Evolutionary conservation across 2,113 vertebrate species (phyloP).

Genomic region (Seriola aureovittata): DNA sequence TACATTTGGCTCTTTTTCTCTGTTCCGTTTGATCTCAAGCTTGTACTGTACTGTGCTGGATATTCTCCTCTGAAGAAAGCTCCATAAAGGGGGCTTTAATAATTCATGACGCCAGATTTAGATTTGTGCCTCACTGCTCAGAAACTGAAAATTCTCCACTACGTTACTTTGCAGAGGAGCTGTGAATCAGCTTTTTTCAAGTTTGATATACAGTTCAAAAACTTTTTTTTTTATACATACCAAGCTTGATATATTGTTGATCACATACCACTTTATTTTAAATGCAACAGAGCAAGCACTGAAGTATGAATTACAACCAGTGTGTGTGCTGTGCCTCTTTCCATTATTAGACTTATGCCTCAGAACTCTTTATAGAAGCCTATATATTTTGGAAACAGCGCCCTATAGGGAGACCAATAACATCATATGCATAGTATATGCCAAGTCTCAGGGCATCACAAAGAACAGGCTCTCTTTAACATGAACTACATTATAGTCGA

Average conservation of each 20-base stretch:
- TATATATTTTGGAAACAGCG: constrained; percentile 43
- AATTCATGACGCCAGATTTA: constrained; percentile 85
- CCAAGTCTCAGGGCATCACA: constrained; percentile 23
- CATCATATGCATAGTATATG: background rate
- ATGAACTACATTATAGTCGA: constrained; percentile 25
- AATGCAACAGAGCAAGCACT: constrained; percentile 42
- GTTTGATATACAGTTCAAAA: constrained; percentile 66
- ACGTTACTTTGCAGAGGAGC: constrained; percentile 75
- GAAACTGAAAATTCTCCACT: constrained; percentile 78
- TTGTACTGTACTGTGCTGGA: constrained; percentile 74
- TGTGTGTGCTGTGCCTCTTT: constrained; percentile 32
- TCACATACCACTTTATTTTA: constrained; percentile 49
- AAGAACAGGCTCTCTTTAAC: constrained; percentile 1
- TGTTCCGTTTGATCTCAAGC: constrained; percentile 79
- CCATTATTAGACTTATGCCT: constrained; percentile 45
- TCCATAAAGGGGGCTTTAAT: constrained; percentile 84
- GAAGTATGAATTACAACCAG: constrained; percentile 37
- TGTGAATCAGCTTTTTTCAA: constrained; percentile 54
- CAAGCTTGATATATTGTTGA: constrained; percentile 49
- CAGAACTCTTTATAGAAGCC: constrained; percentile 45
- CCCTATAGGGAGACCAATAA: constrained; percentile 31
- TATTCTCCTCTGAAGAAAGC: constrained; percentile 79
- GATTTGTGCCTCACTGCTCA: constrained; percentile 79
- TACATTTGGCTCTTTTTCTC: constrained; percentile 69
- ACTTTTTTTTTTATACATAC: constrained; percentile 46